phyloP scores from a whole-genome alignment of 2,797 vertebrate species.

The Coreius guichenoti region DNA sequence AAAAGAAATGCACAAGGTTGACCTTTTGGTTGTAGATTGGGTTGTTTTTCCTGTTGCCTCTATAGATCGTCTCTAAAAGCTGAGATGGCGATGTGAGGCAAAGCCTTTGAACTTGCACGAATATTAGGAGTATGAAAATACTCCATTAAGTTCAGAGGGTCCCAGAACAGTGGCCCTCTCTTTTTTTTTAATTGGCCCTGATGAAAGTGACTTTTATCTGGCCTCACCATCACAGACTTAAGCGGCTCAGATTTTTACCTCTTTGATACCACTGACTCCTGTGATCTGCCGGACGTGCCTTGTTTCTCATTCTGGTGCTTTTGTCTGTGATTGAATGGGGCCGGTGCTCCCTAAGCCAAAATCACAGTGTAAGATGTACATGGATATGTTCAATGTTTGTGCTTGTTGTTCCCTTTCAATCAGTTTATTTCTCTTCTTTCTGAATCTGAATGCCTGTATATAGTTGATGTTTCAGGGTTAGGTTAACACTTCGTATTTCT shows the following conservation, averaged over 20 bases:
- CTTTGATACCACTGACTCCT: conserved; percentile 77
- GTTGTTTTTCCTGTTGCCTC: conserved; percentile 21
- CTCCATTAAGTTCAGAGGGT: conserved; percentile 68
- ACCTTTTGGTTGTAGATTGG: conserved; percentile 20
- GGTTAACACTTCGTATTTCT: background rate
- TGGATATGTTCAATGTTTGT: background rate
- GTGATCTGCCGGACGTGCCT: conserved; percentile 76
- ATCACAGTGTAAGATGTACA: conserved; percentile 25
- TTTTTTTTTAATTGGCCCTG: conserved; percentile 77
- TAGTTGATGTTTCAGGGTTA: background rate
- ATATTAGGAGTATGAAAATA: conserved; percentile 68
- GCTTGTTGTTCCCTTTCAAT: background rate
- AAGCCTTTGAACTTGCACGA: conserved; percentile 14
- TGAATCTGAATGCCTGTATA: background rate
- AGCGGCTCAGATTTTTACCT: conserved; percentile 76
- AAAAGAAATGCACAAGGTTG: conserved; percentile 1
- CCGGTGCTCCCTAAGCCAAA: conserved; percentile 10
- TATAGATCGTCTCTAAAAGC: conserved; percentile 20
- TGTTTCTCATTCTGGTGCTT: conserved; percentile 63
- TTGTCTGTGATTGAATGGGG: conserved; percentile 46
- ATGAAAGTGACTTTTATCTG: conserved; percentile 77
- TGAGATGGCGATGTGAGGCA: background rate
- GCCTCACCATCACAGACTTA: conserved; percentile 71
- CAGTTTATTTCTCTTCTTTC: background rate
- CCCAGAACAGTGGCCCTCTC: conserved; percentile 67